Base-by-base conservation (phyloP, 2,113 vertebrate species). In the Chionis minor region DNA sequence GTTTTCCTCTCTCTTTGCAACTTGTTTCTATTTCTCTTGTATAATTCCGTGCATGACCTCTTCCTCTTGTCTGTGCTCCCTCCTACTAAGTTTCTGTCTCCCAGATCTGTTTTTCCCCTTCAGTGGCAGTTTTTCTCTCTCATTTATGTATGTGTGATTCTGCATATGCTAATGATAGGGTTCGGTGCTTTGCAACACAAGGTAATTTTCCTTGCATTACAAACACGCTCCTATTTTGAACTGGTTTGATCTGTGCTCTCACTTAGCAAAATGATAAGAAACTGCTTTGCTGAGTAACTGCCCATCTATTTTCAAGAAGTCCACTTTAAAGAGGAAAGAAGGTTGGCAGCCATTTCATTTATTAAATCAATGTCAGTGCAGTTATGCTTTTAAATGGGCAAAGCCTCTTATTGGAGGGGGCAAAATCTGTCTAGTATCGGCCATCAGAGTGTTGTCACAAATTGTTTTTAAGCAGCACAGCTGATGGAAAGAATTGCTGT, bases 281-380 rank as follows among this genome's bases (percentile, higher is more conserved):
- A 72, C 8, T 75, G 27, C 92, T 96, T 88, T 94, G 47, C 49
- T 93, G 89, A 88, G 62, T 81, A 94, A 77, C 38, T 94, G 83
- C 70, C 78, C 66, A 90, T 94, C 42, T 80, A 12, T 88, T 96
- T 93, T 63, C n/a, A 85, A 95, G 65, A n/a, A 77, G 49, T 49
- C n/a, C 16, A 24, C 19, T 51, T 94, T 30, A 24, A 33, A 87
- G 51, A 62, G 28, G 27, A 87, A 92, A 91, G 9, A 61, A 67
- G 26, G 2, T 47, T 96, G 72, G 51, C 61, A 96, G 52, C 42
- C 56, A 30, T 86, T 52, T 73, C 30, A 72, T 92, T 94, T 81
- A 74, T 84, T 95, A 67, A 79, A 94, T 96, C 69, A 86, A 42
- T 55, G 58, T 79, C 33, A 73, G 38, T 54, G 45, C n/a, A 55